Evolutionary conservation across 2,888 invertebrate species (phyloP).

Genomic region (Pollenia griseotomentosa): DNA sequence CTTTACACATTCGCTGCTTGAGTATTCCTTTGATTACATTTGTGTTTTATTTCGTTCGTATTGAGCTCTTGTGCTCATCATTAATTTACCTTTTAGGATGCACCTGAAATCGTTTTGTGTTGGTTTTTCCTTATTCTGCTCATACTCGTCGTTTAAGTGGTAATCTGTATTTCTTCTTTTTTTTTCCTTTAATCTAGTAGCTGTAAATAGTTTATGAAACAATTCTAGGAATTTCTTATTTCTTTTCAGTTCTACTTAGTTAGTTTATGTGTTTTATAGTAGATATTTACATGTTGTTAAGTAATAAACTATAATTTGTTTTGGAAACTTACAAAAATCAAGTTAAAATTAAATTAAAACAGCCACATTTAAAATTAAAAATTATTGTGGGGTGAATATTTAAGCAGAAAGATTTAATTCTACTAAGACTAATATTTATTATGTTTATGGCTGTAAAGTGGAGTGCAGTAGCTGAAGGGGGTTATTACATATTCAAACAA

Average conservation of each 20-base stretch:
- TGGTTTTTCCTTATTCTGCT: constrained; percentile 9
- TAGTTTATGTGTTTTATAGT: constrained; percentile 28
- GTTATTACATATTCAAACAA: neutral
- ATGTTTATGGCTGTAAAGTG: constrained; percentile 13
- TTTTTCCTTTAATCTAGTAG: constrained; percentile 61
- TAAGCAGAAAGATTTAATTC: neutral
- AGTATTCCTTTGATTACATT: constrained; percentile 57
- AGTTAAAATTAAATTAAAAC: constrained; percentile 13
- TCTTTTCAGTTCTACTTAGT: constrained; percentile 16
- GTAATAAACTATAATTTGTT: constrained; percentile 61
- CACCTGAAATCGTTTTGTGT: constrained; percentile 65
- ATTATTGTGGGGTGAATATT: constrained; percentile 8
- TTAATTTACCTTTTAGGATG: constrained; percentile 68
- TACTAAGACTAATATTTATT: constrained; percentile 3
- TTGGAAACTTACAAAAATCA: constrained; percentile 9
- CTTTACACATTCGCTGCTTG: constrained; percentile 44
- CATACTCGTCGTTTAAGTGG: neutral
- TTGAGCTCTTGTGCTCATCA: constrained; percentile 53
- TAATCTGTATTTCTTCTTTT: neutral
- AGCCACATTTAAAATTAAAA: constrained; percentile 11
- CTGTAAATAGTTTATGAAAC: constrained; percentile 61
- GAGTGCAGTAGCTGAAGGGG: neutral
- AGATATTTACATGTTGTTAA: constrained; percentile 63
- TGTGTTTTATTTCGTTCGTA: constrained; percentile 31
- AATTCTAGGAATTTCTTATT: constrained; percentile 65